These are phyloP conservation scores for Cotesia typhae DNA, from an alignment of 1,140 invertebrate genomes.

Conservation along the genomic window DNA sequence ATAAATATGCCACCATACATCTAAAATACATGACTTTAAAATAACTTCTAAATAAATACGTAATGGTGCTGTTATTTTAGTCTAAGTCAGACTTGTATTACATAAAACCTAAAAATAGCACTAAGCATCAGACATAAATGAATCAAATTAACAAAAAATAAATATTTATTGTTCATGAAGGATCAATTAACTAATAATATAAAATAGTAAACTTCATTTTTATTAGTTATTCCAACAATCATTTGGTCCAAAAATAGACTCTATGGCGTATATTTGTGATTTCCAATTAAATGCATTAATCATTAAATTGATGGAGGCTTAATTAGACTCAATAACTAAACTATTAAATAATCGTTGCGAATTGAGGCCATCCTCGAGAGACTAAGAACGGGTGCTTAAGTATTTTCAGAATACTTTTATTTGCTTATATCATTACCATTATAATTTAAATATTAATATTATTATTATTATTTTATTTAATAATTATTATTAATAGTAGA, in stretches of 20 bases:
- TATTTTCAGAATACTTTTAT: constrained; percentile 20
- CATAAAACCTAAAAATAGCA: neutral
- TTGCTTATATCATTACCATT: constrained; percentile 27
- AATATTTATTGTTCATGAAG: constrained; percentile 10
- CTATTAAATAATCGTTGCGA: constrained; percentile 65
- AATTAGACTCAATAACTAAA: constrained; percentile 66
- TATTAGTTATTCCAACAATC: constrained; percentile 44
- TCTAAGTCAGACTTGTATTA: neutral
- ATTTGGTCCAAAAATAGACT: constrained; percentile 44
- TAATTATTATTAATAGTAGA: neutral
- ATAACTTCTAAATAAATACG: neutral
- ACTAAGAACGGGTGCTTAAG: constrained; percentile 27
- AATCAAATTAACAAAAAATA: neutral
- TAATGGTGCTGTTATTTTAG: constrained; percentile 9
- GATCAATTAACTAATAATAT: neutral
- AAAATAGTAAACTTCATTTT: constrained; percentile 39
- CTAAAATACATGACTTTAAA: neutral
- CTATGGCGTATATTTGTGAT: constrained; percentile 50
- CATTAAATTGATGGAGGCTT: constrained; percentile 63
- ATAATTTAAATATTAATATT: neutral
- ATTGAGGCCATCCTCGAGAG: constrained; percentile 60
- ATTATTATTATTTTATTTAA: neutral
- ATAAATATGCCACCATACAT: neutral
- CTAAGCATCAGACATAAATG: no score
- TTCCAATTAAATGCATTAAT: constrained; percentile 67